Evolutionary conservation across 2,888 invertebrate species (phyloP).

Genomic region (Leucophenga maculata): DNA sequence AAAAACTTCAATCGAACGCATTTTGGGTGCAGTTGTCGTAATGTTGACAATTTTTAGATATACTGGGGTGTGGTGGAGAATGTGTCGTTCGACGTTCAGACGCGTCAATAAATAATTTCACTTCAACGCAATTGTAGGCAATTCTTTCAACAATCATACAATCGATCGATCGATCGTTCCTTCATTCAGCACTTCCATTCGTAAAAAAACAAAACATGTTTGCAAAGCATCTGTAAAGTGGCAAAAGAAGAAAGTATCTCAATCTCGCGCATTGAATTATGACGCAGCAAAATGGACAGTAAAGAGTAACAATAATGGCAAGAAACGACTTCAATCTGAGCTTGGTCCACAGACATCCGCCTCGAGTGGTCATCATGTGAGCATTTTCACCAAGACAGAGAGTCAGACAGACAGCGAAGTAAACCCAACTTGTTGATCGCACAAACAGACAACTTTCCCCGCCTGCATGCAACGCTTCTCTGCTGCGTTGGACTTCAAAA

Average conservation of each 20-base stretch:
- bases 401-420: too few species aligned
- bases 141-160: background rate
- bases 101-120: background rate
- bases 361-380: too few species aligned
- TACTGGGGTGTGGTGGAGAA: background rate
- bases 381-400: too few species aligned
- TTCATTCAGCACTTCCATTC: conserved; percentile 7
- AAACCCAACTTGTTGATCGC: too few species aligned
- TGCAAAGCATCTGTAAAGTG: conserved; percentile 2
- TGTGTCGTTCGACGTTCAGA: background rate
- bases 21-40: background rate
- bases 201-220: conserved; percentile 14
- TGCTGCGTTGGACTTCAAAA: too few species aligned
- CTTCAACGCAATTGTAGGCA: background rate
- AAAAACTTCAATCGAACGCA: background rate
- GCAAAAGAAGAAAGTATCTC: conserved; percentile 21
- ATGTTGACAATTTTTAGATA: background rate
- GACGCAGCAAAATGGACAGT: conserved; percentile 18
- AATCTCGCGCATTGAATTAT: conserved; percentile 20
- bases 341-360: too few species aligned
- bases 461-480: too few species aligned
- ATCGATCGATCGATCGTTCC: conserved; percentile 1
- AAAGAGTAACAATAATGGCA: background rate
- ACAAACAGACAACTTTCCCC: too few species aligned
- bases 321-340: background rate